Evolutionary conservation across 2,888 invertebrate species (phyloP), one percentile per base, ranked within the genome.

Genomic region (Nephrotoma guestfalica): DNA sequence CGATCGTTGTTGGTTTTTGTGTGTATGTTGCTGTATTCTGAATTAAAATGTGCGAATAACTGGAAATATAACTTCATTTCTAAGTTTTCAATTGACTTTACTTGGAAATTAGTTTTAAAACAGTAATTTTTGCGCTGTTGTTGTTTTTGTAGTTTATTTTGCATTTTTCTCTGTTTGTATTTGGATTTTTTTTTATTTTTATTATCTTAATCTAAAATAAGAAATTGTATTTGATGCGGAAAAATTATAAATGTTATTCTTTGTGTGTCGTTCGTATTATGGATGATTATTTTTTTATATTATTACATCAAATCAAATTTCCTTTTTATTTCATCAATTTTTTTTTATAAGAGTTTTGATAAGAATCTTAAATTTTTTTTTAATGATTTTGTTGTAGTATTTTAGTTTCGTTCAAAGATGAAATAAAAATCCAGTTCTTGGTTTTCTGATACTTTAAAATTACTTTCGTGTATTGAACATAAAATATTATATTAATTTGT

Each of bases 21-120:
- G 43, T 43, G 30, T 43, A 11, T 18, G 51, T 51, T 51, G 71
- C 30, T 71, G 7, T 71, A 30, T 71, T 71, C 30, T 71, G 71
- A 71, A 71, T 71, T 71, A 71, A 71, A 71, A 71, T 71, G 71
- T 71, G 71, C 41, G 86, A 87, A 86, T 87, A 83, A 86, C 87
- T 87, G 86, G 87, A 87, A 87, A 86, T 86, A 45, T 57, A 86
- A 85, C 86, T 83, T 87, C 47, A 87, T 87, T 87, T 87, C 87
- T 87, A 71, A 87, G 87, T 86, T 87, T 87, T 87, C 87, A 30
- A 83, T 83, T 42, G 71, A 83, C 45, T 87, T 87, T 87, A 86
- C 87, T 86, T 86, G 86, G 87, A 87, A 87, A 86, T 84, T 84
- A 84, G 84, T 84, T 84, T 84, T 41, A 84, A n/a, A 47, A 84